phyloP scores from a whole-genome alignment of 2,113 vertebrate genomes.

The Corydoras sp. region DNA sequence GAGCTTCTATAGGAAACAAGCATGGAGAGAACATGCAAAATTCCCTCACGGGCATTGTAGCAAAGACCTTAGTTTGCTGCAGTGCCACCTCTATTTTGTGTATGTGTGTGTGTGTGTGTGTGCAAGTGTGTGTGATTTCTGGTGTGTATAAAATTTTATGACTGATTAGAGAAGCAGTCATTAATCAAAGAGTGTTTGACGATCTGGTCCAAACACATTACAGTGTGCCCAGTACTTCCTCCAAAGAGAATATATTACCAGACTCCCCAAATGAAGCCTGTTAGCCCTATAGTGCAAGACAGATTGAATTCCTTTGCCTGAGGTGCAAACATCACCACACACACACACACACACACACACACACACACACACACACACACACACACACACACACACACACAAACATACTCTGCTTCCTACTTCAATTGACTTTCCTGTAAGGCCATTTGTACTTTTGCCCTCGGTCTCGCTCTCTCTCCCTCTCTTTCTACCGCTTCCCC shows the following conservation, averaged over 20 bases:
- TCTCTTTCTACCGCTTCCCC: neutral
- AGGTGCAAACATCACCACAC: conserved; percentile 21
- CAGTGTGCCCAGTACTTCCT: neutral
- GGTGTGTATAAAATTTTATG: neutral
- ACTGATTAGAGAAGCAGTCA: neutral
- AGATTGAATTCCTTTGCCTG: conserved; percentile 35
- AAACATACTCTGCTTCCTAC: neutral
- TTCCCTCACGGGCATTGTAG: no score
- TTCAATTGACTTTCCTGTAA: conserved; percentile 5
- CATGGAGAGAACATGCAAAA: no score
- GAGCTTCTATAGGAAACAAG: no score
- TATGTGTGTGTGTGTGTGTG: no score
- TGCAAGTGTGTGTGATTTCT: neutral
- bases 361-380: neutral
- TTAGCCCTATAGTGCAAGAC: conserved; percentile 9
- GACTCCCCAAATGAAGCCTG: conserved; percentile 21
- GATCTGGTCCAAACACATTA: neutral
- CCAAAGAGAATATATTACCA: conserved; percentile 25
- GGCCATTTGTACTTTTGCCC: conserved; percentile 8
- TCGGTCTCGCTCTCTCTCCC: conserved; percentile 6
- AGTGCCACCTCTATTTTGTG: no score
- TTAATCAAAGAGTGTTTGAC: conserved; percentile 1
- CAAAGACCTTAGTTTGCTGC: no score
- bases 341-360: neutral
- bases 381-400: neutral